Conservation (phyloP, 2,888 invertebrate species). For the Gandaritis pyraliata region DNA sequence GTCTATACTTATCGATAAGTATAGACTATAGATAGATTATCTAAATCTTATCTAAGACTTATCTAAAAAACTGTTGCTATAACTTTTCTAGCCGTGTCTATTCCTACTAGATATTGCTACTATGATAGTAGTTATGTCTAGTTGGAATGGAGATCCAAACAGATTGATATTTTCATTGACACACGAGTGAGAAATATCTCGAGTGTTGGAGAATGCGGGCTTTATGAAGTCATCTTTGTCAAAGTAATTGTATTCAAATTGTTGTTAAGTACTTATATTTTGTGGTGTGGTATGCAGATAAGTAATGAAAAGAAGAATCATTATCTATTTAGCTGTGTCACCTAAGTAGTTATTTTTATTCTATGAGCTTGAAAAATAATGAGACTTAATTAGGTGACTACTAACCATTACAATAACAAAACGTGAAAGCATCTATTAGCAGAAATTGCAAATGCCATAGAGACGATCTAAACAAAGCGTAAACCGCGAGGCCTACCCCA, state of each 20-base stretch:
- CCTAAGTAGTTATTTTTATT: too few species aligned
- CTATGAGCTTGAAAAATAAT: background rate
- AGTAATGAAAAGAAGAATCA: background rate
- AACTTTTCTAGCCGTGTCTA: too few species aligned
- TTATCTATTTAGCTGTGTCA: too few species aligned
- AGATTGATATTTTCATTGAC: too few species aligned
- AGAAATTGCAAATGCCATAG: conserved; percentile 50
- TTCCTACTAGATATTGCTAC: too few species aligned
- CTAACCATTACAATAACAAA: conserved; percentile 16
- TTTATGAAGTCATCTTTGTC: background rate
- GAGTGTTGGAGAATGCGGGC: background rate
- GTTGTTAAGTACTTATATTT: background rate
- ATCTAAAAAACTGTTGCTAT: too few species aligned
- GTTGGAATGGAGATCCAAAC: too few species aligned
- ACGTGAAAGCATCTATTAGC: conserved; percentile 29
- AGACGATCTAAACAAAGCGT: conserved; percentile 58
- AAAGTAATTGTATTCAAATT: conserved; percentile 7
- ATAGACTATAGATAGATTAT: too few species aligned
- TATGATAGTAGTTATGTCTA: too few species aligned
- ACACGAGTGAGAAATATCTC: conserved; percentile 1
- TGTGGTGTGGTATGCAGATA: background rate
- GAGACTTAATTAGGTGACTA: background rate
- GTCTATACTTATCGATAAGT: too few species aligned
- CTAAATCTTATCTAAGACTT: too few species aligned
- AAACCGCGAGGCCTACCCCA: conserved; percentile 50